Conservation (phyloP, 2,888 invertebrate species). For the Seira sanloemensis region DNA sequence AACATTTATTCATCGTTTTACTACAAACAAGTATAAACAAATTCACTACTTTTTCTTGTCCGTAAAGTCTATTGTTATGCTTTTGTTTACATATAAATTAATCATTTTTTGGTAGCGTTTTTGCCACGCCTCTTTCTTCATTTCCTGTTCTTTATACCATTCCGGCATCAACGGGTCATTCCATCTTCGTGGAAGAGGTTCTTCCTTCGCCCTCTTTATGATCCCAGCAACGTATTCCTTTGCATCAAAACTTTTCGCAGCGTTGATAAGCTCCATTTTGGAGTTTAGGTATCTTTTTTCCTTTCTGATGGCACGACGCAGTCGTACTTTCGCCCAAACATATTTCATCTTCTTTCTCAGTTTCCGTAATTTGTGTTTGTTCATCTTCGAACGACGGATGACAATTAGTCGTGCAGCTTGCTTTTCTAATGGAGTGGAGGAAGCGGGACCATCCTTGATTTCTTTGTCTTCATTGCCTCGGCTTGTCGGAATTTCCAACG, state of each 20-base stretch:
- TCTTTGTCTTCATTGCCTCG: slow-evolving; percentile 29
- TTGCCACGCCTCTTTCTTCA: slow-evolving; percentile 46
- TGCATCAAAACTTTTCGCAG: slow-evolving; percentile 86
- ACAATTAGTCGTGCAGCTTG: slow-evolving; percentile 85
- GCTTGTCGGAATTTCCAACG: slow-evolving; percentile 27
- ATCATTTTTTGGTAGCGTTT: slow-evolving; percentile 58
- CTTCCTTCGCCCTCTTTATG: slow-evolving; percentile 80
- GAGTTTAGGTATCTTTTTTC: slow-evolving; percentile 87
- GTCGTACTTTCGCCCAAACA: slow-evolving; percentile 83
- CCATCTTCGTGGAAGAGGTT: slow-evolving; percentile 77
- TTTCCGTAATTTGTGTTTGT: slow-evolving; percentile 89
- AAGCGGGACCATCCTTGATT: slow-evolving; percentile 45
- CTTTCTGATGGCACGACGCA: slow-evolving; percentile 83
- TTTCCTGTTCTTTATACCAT: slow-evolving; percentile 80
- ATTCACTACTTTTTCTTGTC: slow-evolving; percentile 21
- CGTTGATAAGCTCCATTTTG: slow-evolving; percentile 82
- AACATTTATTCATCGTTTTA: too few species aligned
- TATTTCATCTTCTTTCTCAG: slow-evolving; percentile 87
- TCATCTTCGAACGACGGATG: slow-evolving; percentile 89
- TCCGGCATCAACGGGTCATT: slow-evolving; percentile 82
- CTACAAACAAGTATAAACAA: too few species aligned
- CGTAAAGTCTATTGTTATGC: slow-evolving; percentile 34
- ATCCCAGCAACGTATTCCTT: slow-evolving; percentile 83
- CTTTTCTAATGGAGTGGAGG: slow-evolving; percentile 77
- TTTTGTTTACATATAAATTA: slow-evolving; percentile 58